A percentile compares a stretch with the other conserved stretches of the same genome.
Conservation (phyloP, 2,113 vertebrate genomes). For the Lota lota region DNA sequence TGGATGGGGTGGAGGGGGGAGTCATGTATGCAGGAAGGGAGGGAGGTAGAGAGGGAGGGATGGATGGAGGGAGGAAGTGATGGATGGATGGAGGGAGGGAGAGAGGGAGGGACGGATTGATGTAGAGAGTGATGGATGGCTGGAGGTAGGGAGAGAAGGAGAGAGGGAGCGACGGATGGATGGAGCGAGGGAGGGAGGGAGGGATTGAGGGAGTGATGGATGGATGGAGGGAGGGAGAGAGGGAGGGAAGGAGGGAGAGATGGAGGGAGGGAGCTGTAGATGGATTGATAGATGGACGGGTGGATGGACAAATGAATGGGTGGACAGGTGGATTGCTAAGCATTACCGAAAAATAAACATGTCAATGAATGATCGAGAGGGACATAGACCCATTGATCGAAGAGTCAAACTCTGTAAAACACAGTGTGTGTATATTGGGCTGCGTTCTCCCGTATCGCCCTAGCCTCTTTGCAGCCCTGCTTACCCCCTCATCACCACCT, state of each 20-base stretch:
- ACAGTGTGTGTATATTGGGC: too few species aligned
- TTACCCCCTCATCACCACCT: too few species aligned
- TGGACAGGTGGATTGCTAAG: background rate
- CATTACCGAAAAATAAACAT: background rate
- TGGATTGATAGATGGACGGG: background rate
- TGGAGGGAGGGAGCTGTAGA: constrained; percentile 1
- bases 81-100: background rate
- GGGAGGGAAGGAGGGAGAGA: background rate
- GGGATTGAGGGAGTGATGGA: background rate
- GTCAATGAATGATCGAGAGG: background rate
- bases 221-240: background rate
- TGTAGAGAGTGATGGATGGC: background rate
- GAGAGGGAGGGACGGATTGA: background rate
- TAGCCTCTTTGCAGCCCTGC: background rate
- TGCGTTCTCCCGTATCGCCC: background rate
- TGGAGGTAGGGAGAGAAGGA: background rate
- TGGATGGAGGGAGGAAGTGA: background rate
- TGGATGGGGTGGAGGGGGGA: background rate
- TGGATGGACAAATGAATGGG: background rate
- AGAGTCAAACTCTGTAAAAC: too few species aligned
- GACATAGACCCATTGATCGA: too few species aligned
- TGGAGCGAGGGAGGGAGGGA: too few species aligned
- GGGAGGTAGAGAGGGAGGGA: background rate
- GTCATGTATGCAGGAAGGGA: background rate
- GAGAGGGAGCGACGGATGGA: too few species aligned